Base-by-base conservation (phyloP, 2,797 vertebrate species). In the Poecile montanus region DNA sequence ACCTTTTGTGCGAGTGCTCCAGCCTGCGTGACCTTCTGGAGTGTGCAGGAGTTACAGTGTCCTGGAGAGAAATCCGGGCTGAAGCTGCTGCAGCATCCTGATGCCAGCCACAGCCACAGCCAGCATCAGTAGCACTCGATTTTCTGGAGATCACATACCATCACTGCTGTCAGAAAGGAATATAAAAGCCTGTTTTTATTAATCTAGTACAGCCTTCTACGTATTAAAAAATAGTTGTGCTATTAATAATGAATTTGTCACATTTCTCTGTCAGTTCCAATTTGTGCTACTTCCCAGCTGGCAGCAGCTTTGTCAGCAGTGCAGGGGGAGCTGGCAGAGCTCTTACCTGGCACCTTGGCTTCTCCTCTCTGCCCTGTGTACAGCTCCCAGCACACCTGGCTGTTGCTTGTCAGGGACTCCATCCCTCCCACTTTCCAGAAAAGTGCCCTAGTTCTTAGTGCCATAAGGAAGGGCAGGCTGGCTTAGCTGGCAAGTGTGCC, bases 211-310 rank as follows among this genome's bases (percentile, higher is more conserved):
- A 94, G 81, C 58, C 68, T 94, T 92, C 91, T 79, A 68, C 7
- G 1, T 94, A 85, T 94, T 94, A 88, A 95, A 91, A 87, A 89
- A 85, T 95, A 91, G 75, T 95, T 85, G 68, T 85, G 94, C 65
- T 60, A 88, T 96, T 93, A 96, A 95, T 97, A 95, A 95, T 95
- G 91, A 62, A 95, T 96, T 92, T 92, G 34, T 87, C 89, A 92
- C 72, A 68, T 92, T 91, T 95, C 90, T 84, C 68, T 85, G 93
- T 93, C 88, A 58, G 75, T 71, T 95, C 57, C 82, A 74, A 80
- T 95, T 78, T 84, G 83, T 34, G 84, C 82, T 73, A 8, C 32
- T 78, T 84, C n/a, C 60, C 76, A 81, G 85, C 20, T 11, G 12
- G 81, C 81, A 82, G 77, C 54, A 58, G 42, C 62, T 93, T 60